These are phyloP conservation scores for Beroe ovata DNA, from an alignment of 37 sponge, comb jelly and placozoan species.

Conservation along the genomic window DNA sequence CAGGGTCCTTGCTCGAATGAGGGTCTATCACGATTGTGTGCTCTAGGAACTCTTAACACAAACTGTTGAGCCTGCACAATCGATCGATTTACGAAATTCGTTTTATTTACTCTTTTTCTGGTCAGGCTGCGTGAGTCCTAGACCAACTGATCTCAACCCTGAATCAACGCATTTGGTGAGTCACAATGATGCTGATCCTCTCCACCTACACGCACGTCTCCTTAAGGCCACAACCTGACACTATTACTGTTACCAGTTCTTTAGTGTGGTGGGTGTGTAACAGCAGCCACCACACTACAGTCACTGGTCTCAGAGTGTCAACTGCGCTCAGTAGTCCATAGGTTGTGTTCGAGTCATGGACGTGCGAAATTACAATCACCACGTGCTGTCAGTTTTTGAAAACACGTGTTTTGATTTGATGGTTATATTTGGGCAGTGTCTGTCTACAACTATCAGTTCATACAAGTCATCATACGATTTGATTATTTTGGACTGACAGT, in stretches of 20 bases:
- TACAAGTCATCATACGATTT: background rate
- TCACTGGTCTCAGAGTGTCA: background rate
- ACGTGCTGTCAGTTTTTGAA: conserved; percentile 35
- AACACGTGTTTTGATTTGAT: conserved; percentile 1
- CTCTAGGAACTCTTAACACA: background rate
- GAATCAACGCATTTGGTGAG: too few relatives aligned
- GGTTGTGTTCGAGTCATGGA: conserved; percentile 65
- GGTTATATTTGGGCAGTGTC: background rate
- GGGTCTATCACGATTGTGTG: conserved; percentile 35
- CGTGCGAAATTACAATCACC: conserved; percentile 24
- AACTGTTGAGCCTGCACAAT: too few relatives aligned
- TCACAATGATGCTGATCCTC: too few relatives aligned
- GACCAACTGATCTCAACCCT: too few relatives aligned
- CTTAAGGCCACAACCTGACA: conserved; percentile 66
- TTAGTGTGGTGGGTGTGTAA: background rate
- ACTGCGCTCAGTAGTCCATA: conserved; percentile 14
- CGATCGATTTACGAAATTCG: too few relatives aligned
- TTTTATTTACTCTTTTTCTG: too few relatives aligned
- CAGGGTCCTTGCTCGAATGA: background rate
- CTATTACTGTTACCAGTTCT: background rate
- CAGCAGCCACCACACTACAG: background rate
- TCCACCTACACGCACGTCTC: background rate
- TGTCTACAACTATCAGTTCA: background rate
- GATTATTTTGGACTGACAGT: too few relatives aligned
- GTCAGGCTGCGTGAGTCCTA: too few relatives aligned